Conservation (phyloP, 2,888 invertebrate species). For the Phlogophora meticulosa region DNA sequence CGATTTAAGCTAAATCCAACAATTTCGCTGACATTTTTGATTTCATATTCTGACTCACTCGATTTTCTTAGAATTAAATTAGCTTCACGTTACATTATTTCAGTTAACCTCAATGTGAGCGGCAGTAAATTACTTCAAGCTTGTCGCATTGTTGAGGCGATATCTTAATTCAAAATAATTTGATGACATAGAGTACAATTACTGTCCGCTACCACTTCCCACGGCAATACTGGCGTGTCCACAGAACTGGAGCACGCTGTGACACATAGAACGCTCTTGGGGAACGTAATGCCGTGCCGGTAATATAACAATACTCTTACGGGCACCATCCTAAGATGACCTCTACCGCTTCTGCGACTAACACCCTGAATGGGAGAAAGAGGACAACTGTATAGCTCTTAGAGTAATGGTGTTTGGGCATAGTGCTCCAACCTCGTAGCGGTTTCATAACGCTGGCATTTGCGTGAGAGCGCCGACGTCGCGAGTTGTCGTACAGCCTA, state of each 20-base stretch:
- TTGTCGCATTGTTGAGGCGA: conserved; percentile 64
- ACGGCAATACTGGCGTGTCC: conserved; percentile 78
- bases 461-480: conserved; percentile 78
- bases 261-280: conserved; percentile 82
- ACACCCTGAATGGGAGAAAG: conserved; percentile 52
- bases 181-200: conserved; percentile 70
- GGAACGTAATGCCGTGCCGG: conserved; percentile 77
- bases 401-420: conserved; percentile 68
- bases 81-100: conserved; percentile 45
- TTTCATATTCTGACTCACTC: conserved; percentile 49
- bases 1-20: conserved; percentile 43
- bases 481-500: conserved; percentile 75
- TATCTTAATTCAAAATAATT: conserved; percentile 66
- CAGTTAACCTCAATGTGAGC: conserved; percentile 43
- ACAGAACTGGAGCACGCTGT: conserved; percentile 83
- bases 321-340: conserved; percentile 71
- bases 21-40: conserved; percentile 47
- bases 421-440: conserved; percentile 71
- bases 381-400: conserved; percentile 68
- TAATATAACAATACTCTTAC: conserved; percentile 77
- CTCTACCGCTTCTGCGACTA: conserved; percentile 63
- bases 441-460: conserved; percentile 83
- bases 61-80: conserved; percentile 54
- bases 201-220: conserved; percentile 83
- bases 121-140: conserved; percentile 61